phyloP scores from a whole-genome alignment of 2,888 invertebrate species.

The Pantelozetes paolii region DNA sequence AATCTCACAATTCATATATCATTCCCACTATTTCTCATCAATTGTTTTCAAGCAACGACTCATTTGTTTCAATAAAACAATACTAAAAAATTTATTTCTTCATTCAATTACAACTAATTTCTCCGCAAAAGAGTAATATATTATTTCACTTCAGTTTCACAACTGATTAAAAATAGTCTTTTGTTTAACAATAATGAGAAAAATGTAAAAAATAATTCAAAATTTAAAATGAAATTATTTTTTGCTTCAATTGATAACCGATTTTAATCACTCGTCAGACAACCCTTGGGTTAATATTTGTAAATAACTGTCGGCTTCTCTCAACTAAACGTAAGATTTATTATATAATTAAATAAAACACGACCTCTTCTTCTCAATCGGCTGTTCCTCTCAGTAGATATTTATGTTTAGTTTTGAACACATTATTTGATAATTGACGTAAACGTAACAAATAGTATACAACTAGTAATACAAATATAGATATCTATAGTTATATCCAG shows the following conservation, averaged over 20 bases:
- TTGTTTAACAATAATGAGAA: too few relatives aligned
- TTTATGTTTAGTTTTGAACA: not conserved
- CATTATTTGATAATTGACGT: not conserved
- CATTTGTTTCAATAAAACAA: too few relatives aligned
- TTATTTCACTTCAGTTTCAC: not conserved
- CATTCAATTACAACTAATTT: not conserved
- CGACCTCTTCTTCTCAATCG: not conserved
- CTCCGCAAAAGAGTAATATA: not conserved
- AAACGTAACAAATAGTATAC: constrained; percentile 31
- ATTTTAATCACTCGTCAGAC: constrained; percentile 23
- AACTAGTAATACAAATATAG: not conserved
- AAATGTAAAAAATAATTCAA: too few relatives aligned
- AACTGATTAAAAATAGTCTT: not conserved
- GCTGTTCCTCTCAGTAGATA: not conserved
- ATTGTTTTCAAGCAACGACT: too few relatives aligned
- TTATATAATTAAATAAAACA: constrained; percentile 1
- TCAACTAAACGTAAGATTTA: constrained; percentile 22
- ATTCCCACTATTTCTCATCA: too few relatives aligned
- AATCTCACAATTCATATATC: too few relatives aligned
- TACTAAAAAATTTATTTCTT: too few relatives aligned
- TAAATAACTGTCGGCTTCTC: constrained; percentile 10
- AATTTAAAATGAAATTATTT: constrained; percentile 30
- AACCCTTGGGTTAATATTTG: constrained; percentile 1
- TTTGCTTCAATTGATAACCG: constrained; percentile 3
- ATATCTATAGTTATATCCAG: too few relatives aligned